Conservation (phyloP, 30 jellyfish, hydroid and myxozoan genomes). For the Aurelia aurita region DNA sequence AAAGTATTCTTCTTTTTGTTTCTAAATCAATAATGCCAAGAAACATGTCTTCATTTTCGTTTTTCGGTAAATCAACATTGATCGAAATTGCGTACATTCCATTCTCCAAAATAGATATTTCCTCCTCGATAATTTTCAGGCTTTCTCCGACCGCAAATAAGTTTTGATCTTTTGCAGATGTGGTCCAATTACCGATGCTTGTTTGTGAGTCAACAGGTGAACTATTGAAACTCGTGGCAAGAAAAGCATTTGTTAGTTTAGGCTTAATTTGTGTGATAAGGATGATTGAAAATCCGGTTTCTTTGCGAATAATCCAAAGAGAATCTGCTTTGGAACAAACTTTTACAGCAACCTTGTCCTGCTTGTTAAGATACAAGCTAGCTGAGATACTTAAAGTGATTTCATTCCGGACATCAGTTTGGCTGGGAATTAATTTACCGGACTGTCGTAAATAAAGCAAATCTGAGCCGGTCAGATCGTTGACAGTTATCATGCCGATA, state of each 20-base stretch:
- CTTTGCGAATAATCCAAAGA: slow-evolving; percentile 52
- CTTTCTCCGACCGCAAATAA: slow-evolving; percentile 29
- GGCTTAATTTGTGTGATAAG: slow-evolving; percentile 6
- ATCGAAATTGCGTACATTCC: slow-evolving; percentile 43
- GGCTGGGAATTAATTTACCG: slow-evolving; percentile 7
- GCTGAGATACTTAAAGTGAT: slow-evolving; percentile 39
- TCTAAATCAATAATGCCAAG: slow-evolving; percentile 9
- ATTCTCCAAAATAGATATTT: background rate
- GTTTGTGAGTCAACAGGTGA: background rate
- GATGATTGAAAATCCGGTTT: slow-evolving; percentile 61
- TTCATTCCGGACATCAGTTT: slow-evolving; percentile 20
- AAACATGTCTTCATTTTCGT: background rate
- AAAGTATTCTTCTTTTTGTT: background rate
- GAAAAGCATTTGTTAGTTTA: slow-evolving; percentile 12
- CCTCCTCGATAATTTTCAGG: background rate
- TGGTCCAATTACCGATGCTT: slow-evolving; percentile 26
- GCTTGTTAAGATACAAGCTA: slow-evolving; percentile 14
- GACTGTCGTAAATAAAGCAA: slow-evolving; percentile 28
- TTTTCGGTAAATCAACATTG: background rate
- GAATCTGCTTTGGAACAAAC: slow-evolving; percentile 61
- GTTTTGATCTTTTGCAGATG: background rate
- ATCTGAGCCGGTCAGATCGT: slow-evolving; percentile 36
- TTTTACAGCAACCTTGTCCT: slow-evolving; percentile 53
- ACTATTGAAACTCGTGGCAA: slow-evolving; percentile 11
- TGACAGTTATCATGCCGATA: slow-evolving; percentile 51